phyloP scores from a whole-genome alignment of 1,140 invertebrate genomes.

The Venturia canescens region DNA sequence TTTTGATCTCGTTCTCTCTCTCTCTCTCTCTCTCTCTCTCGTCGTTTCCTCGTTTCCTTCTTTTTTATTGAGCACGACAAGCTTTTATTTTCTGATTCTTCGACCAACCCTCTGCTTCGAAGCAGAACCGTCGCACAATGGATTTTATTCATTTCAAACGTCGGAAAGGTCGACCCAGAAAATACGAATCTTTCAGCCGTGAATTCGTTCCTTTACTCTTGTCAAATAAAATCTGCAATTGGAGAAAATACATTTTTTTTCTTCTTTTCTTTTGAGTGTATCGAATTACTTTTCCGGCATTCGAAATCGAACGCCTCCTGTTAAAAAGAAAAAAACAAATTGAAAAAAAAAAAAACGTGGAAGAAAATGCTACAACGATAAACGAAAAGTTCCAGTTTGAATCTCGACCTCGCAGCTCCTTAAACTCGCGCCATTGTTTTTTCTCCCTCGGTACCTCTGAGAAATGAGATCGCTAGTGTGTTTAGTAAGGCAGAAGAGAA shows the following conservation, averaged over 20 bases:
- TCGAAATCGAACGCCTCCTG: not conserved
- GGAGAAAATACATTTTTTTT: not conserved
- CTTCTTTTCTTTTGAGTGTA: not conserved
- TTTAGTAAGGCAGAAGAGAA: not conserved
- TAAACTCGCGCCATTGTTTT: constrained; percentile 22
- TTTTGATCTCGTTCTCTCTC: not conserved
- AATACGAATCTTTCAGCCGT: not conserved
- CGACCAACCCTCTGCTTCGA: not conserved
- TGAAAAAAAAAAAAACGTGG: not conserved
- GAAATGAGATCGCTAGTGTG: not conserved
- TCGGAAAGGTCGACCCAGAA: not conserved
- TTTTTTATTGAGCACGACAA: not conserved
- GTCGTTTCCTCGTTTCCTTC: not conserved
- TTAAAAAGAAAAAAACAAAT: not conserved
- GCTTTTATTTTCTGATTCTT: not conserved
- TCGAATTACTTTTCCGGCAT: not conserved
- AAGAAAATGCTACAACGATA: not conserved
- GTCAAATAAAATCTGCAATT: not conserved
- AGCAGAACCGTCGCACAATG: not conserved
- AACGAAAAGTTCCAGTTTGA: not conserved
- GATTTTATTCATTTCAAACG: constrained; percentile 5
- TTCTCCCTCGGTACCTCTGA: not conserved
- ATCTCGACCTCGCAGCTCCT: constrained; percentile 21
- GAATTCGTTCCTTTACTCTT: not conserved
- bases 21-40: not conserved